Evolutionary conservation across 2,888 invertebrate species (phyloP), one percentile per base, ranked within the genome.

Genomic region (Acronicta psi): DNA sequence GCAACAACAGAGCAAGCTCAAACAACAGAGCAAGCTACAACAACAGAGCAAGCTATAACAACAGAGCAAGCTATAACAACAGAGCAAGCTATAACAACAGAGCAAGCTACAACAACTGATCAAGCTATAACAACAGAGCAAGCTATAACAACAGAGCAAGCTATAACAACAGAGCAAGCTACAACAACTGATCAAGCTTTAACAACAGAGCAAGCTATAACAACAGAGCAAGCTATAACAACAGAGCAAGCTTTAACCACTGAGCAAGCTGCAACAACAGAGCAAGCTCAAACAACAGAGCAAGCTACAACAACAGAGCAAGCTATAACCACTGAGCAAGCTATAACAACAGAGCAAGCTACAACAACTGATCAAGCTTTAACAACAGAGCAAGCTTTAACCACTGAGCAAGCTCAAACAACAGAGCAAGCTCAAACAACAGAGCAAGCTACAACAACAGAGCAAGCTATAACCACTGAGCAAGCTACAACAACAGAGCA

Each of bases 351-450:
- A n/a, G n/a, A 31, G 29, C 31, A 31, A 2, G 29, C 10, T 10
- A 29, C 11, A 9, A 8, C 44, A 18, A 23, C 71, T 25, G 23
- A 29, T 2, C n/a, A 31, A 54, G 9, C 17, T 44, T 13, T n/a
- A 7, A 23, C 23, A 17, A 41, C 18, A 41, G 20, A 20, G 5
- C 1, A 7, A 7, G 3, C 0, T 7, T 1, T 2, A 10, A 29
- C 29, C 9, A 29, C 29, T 10, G 29, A 2, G 1, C 10, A 29
- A 29, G 5, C 29, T 29, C 9, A 1, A 2, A 29, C 1, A 7
- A 29, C 7, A 10, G 7, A 1, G 2, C 10, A 10, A 9, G 7
- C 29, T 29, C 2, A 2, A 2, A 29, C 11, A 29, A 29, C 29
- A 10, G 29, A 29, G 11, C 29, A 14, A 31, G 11, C 31, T 11